Base-by-base conservation (phyloP, 2,113 vertebrate genomes). In the Neopipo cinnamomea region DNA sequence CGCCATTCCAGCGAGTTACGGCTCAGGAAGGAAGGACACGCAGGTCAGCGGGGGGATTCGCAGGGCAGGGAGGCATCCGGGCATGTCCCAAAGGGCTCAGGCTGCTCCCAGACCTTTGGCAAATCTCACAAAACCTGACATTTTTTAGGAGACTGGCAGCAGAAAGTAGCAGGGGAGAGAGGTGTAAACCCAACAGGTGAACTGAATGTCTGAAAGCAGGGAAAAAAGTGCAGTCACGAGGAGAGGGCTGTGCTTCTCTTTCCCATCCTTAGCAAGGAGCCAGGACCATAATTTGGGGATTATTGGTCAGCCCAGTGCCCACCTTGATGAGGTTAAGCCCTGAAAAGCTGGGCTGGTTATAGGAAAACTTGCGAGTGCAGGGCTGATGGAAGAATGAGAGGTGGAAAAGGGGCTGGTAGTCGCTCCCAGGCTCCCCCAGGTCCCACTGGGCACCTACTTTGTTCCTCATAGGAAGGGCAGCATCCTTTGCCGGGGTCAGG, bases 391-490 rank as follows among this genome's bases (percentile, higher is more conserved):
- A 79, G 46, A 65, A 28, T 6, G 20, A 20, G 42, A 53, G 22
- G 27, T 6, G n/a, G 63, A 20, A 23, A 89, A 52, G 53, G 15
- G 35, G 33, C 8, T 9, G n/a, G 20, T 24, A 44, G 71, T 24
- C n/a, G 33, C 14, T 73, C 63, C 39, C 4, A 1, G 46, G 20
- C 25, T 63, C 11, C 23, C 50, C 50, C 37, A n/a, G 11, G 21
- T 50, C 86, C 77, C 84, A 37, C 22, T 1, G 9, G 49, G 47
- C 42, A 71, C 88, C 8, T 94, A 98, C 98, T 94, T 97, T 97
- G 73, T 28, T 90, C 72, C 61, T 66, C 2, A 46, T 4, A 6
- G 97, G 96, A 63, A 97, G 73, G 24, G 81, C 67, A 58, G 94
- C 35, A 1, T 68, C 49, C 79, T 77, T 67, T 4, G 8, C 63